Evolutionary conservation across 2,888 invertebrate genomes (phyloP).

Genomic region (Lithophane semibrunnea): DNA sequence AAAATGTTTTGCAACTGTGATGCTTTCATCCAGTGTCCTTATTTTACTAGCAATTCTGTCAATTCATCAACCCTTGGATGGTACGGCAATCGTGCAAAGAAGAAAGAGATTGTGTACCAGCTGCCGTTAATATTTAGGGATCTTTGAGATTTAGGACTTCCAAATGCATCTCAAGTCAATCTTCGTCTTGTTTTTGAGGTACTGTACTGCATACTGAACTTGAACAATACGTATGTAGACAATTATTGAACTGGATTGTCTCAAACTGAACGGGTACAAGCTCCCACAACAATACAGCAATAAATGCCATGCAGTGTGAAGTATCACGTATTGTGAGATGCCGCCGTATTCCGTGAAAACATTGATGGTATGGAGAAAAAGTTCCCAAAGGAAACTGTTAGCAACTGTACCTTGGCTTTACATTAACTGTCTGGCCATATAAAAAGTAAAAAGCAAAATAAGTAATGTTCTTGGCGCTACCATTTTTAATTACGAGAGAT

Average conservation of each 20-base stretch:
- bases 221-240: conserved; percentile 9
- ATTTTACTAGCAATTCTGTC: neutral
- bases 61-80: too few relatives aligned
- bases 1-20: neutral
- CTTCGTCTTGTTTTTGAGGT: conserved; percentile 2
- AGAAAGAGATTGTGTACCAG: neutral
- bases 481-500: conserved; percentile 60
- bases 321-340: conserved; percentile 54
- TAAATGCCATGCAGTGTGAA: conserved; percentile 63
- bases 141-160: neutral
- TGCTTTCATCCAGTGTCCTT: neutral
- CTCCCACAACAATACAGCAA: conserved; percentile 62
- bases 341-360: conserved; percentile 57
- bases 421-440: conserved; percentile 36
- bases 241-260: conserved; percentile 18
- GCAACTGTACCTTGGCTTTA: conserved; percentile 47
- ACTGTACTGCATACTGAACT: neutral
- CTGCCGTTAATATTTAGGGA: neutral
- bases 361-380: conserved; percentile 45
- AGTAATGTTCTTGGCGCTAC: conserved; percentile 43
- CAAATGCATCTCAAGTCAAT: neutral
- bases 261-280: conserved; percentile 38
- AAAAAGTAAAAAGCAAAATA: conserved; percentile 54
- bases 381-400: conserved; percentile 56
- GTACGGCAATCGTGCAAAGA: neutral